These are phyloP conservation scores for Edolisoma coerulescens DNA, from an alignment of 2,113 vertebrate species.

Conservation along the genomic window DNA sequence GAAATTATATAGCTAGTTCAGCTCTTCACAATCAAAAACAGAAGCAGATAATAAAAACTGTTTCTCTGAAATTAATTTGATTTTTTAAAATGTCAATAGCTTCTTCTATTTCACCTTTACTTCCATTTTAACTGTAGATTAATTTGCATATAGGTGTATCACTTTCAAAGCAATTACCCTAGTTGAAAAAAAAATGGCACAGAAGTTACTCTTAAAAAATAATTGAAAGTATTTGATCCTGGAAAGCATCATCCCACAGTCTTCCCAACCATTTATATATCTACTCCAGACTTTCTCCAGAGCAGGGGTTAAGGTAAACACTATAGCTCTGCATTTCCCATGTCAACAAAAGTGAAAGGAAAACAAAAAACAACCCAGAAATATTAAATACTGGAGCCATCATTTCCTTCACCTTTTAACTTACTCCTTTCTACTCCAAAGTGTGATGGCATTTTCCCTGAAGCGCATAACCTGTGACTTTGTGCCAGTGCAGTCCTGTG, in stretches of 20 bases:
- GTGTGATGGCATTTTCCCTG: neutral
- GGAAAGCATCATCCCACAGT: neutral
- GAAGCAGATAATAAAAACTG: neutral
- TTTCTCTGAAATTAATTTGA: neutral
- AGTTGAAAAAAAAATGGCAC: neutral
- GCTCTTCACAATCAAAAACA: neutral
- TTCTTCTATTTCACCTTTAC: neutral
- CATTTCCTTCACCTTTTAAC: neutral
- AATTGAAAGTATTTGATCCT: neutral
- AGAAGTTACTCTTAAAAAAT: neutral
- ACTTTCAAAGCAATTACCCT: neutral
- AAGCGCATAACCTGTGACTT: neutral
- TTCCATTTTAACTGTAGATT: neutral
- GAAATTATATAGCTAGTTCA: neutral
- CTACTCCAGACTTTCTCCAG: neutral
- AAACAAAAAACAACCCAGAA: neutral
- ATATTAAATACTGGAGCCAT: neutral
- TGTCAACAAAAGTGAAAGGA: neutral
- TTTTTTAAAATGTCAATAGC: neutral
- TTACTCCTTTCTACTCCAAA: neutral
- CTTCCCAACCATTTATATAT: neutral
- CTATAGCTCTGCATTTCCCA: neutral
- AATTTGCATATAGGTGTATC: neutral
- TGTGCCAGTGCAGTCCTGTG: neutral
- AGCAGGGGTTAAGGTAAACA: neutral